Evolutionary conservation across 1,140 invertebrate genomes (phyloP).

Genomic region (Stegodyphus dumicola): DNA sequence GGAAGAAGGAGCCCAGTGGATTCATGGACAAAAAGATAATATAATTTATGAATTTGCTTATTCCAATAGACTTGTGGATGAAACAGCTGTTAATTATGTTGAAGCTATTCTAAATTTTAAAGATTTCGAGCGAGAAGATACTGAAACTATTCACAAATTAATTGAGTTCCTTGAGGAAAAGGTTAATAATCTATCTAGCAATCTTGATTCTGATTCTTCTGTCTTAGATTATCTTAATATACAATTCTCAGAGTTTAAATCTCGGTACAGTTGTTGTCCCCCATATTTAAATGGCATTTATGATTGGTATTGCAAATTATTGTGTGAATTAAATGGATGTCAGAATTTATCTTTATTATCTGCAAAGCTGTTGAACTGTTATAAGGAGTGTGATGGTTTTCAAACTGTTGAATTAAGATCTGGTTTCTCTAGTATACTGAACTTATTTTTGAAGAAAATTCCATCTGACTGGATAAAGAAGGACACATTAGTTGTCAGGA

Average conservation of each 20-base stretch:
- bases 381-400: constrained; percentile 50
- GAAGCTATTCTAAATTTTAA: background rate
- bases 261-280: no score
- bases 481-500: constrained; percentile 62
- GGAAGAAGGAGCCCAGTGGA: constrained; percentile 90
- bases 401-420: constrained; percentile 43
- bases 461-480: constrained; percentile 36
- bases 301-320: constrained; percentile 40
- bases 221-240: background rate
- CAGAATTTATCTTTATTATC: constrained; percentile 18
- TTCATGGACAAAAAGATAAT: constrained; percentile 83
- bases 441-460: constrained; percentile 28
- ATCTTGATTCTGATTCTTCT: background rate
- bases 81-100: constrained; percentile 3
- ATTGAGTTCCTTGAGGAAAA: constrained; percentile 39
- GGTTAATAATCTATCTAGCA: constrained; percentile 11
- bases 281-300: constrained; percentile 2
- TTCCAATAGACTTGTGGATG: constrained; percentile 40
- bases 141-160: background rate
- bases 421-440: constrained; percentile 24
- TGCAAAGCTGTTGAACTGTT: constrained; percentile 4
- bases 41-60: constrained; percentile 72
- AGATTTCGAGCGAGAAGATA: no score
- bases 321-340: constrained; percentile 43
- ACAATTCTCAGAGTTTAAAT: background rate